Conservation (phyloP, 2,888 invertebrate species). For the Eugnorisma glareosa region DNA sequence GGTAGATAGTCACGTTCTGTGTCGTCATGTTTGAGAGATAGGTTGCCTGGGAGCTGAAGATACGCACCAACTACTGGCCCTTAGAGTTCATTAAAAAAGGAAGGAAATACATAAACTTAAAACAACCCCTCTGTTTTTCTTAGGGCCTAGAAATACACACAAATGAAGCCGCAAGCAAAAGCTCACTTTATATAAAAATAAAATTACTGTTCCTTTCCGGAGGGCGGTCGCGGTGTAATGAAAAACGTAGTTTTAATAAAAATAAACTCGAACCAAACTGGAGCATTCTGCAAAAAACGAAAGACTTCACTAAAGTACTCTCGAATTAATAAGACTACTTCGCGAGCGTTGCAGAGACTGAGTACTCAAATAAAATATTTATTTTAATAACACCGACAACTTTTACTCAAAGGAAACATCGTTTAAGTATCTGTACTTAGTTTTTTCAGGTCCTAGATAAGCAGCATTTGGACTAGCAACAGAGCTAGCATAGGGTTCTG, state of each 20-base stretch:
- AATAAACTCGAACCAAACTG: neutral
- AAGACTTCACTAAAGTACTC: constrained; percentile 27
- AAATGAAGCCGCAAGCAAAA: neutral
- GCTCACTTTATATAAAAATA: too few relatives aligned
- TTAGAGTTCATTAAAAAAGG: too few relatives aligned
- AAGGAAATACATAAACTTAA: too few relatives aligned
- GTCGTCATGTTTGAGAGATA: too few relatives aligned
- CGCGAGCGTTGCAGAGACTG: neutral
- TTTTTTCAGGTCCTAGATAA: neutral
- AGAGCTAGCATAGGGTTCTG: neutral
- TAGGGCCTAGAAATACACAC: neutral
- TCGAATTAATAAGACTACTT: constrained; percentile 27
- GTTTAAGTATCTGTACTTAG: neutral
- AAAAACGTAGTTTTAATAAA: constrained; percentile 8
- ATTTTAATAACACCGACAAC: neutral
- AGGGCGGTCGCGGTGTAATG: neutral
- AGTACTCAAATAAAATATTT: too few relatives aligned
- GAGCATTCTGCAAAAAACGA: neutral
- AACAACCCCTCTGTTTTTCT: neutral
- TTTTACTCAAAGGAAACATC: neutral
- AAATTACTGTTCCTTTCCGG: too few relatives aligned
- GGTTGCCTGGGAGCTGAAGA: too few relatives aligned
- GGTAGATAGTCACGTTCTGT: too few relatives aligned
- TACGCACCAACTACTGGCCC: too few relatives aligned
- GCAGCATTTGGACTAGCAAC: neutral